phyloP scores from a whole-genome alignment of 2,888 invertebrate species.

The Campaea margaritaria region DNA sequence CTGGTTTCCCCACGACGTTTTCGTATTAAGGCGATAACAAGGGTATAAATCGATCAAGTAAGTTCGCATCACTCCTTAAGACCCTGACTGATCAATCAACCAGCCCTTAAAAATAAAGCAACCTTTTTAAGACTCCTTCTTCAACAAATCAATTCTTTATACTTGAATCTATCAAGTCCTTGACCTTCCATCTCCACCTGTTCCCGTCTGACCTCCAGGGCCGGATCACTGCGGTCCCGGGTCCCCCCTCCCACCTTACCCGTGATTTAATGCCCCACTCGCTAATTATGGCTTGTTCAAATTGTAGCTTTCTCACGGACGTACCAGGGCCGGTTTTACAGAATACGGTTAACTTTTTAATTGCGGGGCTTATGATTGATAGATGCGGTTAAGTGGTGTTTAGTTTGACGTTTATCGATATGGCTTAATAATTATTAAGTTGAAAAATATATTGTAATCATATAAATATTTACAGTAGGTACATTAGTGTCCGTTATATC shows the following conservation, averaged over 20 bases:
- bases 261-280: constrained; percentile 80
- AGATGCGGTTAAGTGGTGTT: constrained; percentile 22
- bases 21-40: too few species aligned
- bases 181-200: constrained; percentile 76
- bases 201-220: constrained; percentile 65
- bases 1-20: too few species aligned
- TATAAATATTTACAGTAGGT: too few species aligned
- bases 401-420: constrained; percentile 25
- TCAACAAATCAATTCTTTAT: not conserved
- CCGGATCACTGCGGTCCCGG: constrained; percentile 35
- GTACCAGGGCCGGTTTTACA: constrained; percentile 50
- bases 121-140: too few species aligned
- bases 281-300: constrained; percentile 85
- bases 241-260: constrained; percentile 39
- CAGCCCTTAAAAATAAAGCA: too few species aligned
- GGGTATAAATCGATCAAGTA: too few species aligned
- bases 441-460: not conserved
- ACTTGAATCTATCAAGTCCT: constrained; percentile 52
- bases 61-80: too few species aligned
- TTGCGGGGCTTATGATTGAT: constrained; percentile 21
- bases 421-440: constrained; percentile 21
- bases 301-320: constrained; percentile 83
- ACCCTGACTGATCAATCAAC: too few species aligned
- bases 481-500: too few species aligned
- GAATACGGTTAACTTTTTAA: constrained; percentile 28